Conservation (phyloP, 2,797 vertebrate genomes). For the Cheirogaleus major region DNA sequence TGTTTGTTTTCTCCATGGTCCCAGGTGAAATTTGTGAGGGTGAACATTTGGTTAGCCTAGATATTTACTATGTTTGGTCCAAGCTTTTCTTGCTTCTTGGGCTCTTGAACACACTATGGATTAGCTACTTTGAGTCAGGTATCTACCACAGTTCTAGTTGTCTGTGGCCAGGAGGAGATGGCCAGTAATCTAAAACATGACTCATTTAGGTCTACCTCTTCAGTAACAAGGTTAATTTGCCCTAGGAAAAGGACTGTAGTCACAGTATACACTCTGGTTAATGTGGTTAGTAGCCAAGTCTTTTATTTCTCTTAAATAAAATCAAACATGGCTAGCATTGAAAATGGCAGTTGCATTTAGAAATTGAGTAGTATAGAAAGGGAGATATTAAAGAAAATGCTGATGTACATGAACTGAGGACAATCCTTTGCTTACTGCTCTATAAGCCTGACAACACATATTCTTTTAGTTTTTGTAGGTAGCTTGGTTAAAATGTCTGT, state of each 20-base stretch:
- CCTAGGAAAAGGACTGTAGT: not conserved
- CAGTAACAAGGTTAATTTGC: not conserved
- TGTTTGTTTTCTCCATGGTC: not conserved
- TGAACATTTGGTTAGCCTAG: not conserved
- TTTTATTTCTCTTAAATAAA: not conserved
- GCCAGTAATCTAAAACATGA: not conserved
- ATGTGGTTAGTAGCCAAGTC: not conserved
- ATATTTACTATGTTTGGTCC: not conserved
- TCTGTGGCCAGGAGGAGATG: not conserved
- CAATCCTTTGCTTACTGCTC: not conserved
- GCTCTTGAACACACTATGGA: not conserved
- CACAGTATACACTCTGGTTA: not conserved
- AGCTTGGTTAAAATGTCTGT: not conserved
- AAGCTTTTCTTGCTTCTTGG: not conserved
- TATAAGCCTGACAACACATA: not conserved
- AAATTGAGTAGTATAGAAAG: not conserved
- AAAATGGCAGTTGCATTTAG: constrained; percentile 5
- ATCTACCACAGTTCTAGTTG: not conserved
- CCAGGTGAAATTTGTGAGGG: not conserved
- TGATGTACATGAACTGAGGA: not conserved
- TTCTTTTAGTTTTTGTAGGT: not conserved
- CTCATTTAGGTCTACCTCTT: not conserved
- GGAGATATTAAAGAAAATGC: not conserved
- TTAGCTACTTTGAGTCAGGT: not conserved
- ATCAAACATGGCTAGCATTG: not conserved